Evolutionary conservation across 2,797 vertebrate species (phyloP).

Genomic region (Bovichtus variegatus): DNA sequence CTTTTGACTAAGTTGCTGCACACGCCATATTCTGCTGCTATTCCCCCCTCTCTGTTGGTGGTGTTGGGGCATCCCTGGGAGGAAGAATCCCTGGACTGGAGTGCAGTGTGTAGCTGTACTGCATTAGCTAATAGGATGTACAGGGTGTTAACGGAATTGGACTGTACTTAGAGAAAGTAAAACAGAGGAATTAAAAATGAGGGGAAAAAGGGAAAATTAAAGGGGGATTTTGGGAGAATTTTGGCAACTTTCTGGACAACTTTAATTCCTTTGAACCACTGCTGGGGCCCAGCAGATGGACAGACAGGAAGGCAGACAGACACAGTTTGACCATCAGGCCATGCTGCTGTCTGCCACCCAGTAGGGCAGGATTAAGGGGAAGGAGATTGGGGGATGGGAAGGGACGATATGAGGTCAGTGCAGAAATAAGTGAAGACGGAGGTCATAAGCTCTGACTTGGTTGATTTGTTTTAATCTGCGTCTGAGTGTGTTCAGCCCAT

Average conservation of each 20-base stretch:
- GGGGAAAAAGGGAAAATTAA: conserved; percentile 19
- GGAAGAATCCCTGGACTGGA: conserved; percentile 18
- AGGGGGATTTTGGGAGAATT: conserved; percentile 34
- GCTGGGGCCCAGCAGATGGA: conserved; percentile 69
- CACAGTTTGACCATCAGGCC: conserved; percentile 69
- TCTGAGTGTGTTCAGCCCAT: conserved; percentile 43
- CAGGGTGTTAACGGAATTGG: conserved; percentile 56
- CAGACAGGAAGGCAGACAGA: conserved; percentile 69
- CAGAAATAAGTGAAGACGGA: conserved; percentile 69
- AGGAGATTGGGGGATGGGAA: conserved; percentile 70
- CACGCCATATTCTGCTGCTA: conserved; percentile 6
- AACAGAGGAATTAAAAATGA: conserved; percentile 24
- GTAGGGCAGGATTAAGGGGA: conserved; percentile 71
- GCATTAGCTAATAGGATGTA: conserved; percentile 45
- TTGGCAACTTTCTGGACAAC: conserved; percentile 35
- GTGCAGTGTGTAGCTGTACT: conserved; percentile 22
- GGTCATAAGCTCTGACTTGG: conserved; percentile 60
- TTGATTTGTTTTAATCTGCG: conserved; percentile 75
- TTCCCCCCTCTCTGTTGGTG: not conserved
- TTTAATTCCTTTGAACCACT: conserved; percentile 60
- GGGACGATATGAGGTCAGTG: conserved; percentile 64
- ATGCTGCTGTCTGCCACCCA: conserved; percentile 66
- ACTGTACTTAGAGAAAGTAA: conserved; percentile 30
- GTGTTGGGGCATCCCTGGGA: conserved; percentile 14
- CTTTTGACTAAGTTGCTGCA: conserved; percentile 1